These are phyloP conservation scores for Melanotaenia maccullochi DNA, from an alignment of 2,797 vertebrate species.

Conservation along the genomic window DNA sequence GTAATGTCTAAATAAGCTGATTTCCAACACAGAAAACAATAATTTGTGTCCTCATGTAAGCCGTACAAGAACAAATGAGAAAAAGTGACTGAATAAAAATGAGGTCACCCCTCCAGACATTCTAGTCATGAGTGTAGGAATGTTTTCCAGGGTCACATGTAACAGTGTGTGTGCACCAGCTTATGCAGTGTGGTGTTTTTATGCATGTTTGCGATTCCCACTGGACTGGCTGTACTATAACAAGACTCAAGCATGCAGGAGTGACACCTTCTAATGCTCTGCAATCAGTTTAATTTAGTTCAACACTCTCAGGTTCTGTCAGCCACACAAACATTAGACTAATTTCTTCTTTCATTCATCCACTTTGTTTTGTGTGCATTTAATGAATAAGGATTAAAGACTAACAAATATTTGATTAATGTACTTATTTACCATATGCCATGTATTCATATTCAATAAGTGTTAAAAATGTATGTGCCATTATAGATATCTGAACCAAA, in stretches of 20 bases:
- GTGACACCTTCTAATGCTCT: not conserved
- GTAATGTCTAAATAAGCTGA: slow-evolving; percentile 5
- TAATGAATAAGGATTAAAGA: no score
- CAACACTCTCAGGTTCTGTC: slow-evolving; percentile 25
- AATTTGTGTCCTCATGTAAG: not conserved
- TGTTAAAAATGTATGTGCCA: no score
- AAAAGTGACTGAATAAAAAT: slow-evolving; percentile 46
- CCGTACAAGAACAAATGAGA: slow-evolving; percentile 19
- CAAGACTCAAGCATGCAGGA: not conserved
- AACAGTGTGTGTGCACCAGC: slow-evolving; percentile 37
- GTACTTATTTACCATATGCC: no score
- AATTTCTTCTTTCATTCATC: no score
- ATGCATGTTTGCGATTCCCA: slow-evolving; percentile 26
- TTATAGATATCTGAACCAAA: no score
- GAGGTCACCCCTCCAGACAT: slow-evolving; percentile 67
- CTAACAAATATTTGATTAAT: no score
- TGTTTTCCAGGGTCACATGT: slow-evolving; percentile 72
- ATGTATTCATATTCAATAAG: no score
- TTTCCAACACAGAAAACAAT: slow-evolving; percentile 4
- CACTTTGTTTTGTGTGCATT: no score
- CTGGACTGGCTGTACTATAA: not conserved
- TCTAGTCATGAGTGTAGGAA: slow-evolving; percentile 70
- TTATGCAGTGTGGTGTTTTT: slow-evolving; percentile 39
- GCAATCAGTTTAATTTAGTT: slow-evolving; percentile 49
- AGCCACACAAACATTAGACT: not conserved